phyloP scores from a whole-genome alignment of 1,140 invertebrate species.

The Carposina sasakii region DNA sequence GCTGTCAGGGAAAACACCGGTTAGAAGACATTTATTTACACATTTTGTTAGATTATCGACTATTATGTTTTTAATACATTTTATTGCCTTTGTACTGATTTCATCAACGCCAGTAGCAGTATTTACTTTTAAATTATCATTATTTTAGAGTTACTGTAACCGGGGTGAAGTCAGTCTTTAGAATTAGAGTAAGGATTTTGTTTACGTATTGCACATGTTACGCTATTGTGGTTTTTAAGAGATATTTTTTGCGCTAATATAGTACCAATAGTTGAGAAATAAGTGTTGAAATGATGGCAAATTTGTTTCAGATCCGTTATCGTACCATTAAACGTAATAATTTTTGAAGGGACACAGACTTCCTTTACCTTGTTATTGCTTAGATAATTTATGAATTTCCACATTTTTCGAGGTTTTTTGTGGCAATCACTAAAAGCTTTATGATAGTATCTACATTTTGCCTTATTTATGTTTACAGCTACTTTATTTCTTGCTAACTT shows the following conservation, averaged over 20 bases:
- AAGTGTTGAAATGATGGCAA: conserved; percentile 10
- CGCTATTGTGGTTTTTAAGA: neutral
- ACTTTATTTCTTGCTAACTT: too few relatives aligned
- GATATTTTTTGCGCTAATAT: conserved; percentile 6
- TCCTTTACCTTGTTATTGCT: conserved; percentile 3
- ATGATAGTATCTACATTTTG: neutral
- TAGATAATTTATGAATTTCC: neutral
- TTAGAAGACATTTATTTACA: neutral
- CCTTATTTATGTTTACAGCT: too few relatives aligned
- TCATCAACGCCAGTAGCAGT: conserved; percentile 5
- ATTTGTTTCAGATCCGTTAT: conserved; percentile 3
- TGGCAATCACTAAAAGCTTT: neutral
- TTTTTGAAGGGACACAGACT: neutral
- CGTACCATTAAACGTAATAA: neutral
- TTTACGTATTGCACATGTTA: neutral
- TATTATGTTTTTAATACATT: conserved; percentile 2
- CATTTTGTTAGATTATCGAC: neutral
- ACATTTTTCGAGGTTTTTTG: neutral
- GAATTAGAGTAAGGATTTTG: neutral
- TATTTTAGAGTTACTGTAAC: neutral
- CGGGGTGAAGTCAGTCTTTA: neutral
- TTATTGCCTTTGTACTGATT: neutral
- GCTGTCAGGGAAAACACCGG: conserved; percentile 1
- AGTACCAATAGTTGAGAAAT: conserved; percentile 9
- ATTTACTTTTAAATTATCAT: conserved; percentile 2